Conservation (phyloP, 2,113 vertebrate species). For the Ceyx margarethae region DNA sequence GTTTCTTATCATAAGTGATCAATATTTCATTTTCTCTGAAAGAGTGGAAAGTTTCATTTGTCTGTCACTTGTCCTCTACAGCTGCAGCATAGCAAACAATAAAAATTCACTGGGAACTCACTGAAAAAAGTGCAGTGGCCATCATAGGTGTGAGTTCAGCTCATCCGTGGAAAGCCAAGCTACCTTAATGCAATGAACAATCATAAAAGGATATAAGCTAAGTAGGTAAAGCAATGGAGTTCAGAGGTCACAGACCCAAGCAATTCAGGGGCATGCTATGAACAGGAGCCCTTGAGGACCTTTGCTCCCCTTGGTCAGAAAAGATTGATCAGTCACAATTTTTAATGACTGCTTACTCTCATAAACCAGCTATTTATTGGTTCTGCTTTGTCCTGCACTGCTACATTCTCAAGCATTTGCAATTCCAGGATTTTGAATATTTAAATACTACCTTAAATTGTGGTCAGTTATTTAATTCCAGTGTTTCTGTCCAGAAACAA, state of each 20-base stretch:
- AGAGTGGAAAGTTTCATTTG: constrained; percentile 74
- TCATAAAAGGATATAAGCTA: constrained; percentile 69
- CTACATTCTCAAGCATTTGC: background rate
- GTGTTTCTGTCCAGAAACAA: background rate
- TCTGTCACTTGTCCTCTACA: constrained; percentile 63
- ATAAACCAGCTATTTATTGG: constrained; percentile 76
- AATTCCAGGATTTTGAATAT: background rate
- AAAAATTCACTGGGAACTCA: background rate
- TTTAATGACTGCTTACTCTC: constrained; percentile 74
- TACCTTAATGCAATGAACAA: constrained; percentile 71
- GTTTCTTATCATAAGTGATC: constrained; percentile 88
- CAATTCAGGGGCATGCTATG: constrained; percentile 54
- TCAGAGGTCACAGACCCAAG: constrained; percentile 54
- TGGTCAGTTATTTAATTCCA: constrained; percentile 12
- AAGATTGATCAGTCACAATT: constrained; percentile 66
- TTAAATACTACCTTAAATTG: constrained; percentile 2
- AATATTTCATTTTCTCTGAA: constrained; percentile 93
- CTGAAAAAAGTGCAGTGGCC: background rate
- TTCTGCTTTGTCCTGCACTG: background rate
- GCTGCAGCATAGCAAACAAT: constrained; percentile 59
- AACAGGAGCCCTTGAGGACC: constrained; percentile 76
- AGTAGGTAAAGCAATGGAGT: constrained; percentile 37
- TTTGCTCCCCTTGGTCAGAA: constrained; percentile 71
- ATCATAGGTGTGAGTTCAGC: background rate
- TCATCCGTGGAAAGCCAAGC: constrained; percentile 15